A percentile compares a stretch with the other conserved stretches of the same genome.
These are phyloP conservation scores for Ceratotherium simum DNA, from an alignment of 2,113 vertebrate genomes.

Conservation along the genomic window DNA sequence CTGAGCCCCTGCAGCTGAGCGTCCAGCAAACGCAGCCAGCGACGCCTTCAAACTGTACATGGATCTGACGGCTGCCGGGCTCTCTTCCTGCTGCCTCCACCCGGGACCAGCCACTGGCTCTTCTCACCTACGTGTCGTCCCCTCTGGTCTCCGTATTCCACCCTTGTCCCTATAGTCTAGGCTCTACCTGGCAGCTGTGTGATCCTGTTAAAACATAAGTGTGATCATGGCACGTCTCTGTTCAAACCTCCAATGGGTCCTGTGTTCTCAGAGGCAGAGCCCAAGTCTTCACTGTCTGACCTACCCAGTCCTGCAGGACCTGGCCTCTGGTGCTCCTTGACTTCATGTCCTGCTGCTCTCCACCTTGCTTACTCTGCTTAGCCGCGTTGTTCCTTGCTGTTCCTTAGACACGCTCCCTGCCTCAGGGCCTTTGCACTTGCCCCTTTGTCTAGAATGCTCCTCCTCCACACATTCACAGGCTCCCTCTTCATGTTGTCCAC, in stretches of 20 bases:
- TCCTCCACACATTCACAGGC: background rate
- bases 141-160: background rate
- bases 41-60: background rate
- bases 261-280: background rate
- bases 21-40: background rate
- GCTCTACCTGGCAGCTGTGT: background rate
- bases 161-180: background rate
- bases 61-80: background rate
- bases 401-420: background rate
- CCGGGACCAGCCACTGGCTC: background rate
- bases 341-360: background rate
- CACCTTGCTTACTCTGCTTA: background rate
- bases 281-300: background rate
- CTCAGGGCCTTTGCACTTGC: background rate
- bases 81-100: fast-evolving
- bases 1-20: background rate
- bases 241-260: too few species aligned
- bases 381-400: background rate
- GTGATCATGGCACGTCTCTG: background rate
- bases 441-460: background rate
- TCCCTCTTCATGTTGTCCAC: background rate
- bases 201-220: background rate
- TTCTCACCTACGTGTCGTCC: background rate
- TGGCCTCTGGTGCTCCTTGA: background rate
- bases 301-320: background rate